These are phyloP conservation scores for Pitangus sulphuratus DNA, from an alignment of 2,797 vertebrate genomes.

Conservation along the genomic window DNA sequence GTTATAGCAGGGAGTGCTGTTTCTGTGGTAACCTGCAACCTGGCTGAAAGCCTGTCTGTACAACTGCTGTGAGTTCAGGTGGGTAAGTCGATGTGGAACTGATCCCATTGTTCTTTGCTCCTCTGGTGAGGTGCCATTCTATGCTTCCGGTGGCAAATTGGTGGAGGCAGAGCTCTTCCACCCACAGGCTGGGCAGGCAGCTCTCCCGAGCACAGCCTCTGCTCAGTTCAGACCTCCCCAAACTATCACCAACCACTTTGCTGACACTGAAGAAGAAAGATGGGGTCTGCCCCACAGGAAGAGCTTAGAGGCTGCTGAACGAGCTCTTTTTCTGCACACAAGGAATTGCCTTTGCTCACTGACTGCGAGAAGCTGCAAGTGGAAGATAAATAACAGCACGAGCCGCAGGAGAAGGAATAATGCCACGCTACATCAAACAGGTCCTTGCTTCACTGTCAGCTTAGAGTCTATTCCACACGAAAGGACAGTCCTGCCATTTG, in stretches of 20 bases:
- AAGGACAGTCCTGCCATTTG: not conserved
- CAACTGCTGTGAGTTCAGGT: not conserved
- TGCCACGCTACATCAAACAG: not conserved
- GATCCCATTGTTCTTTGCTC: not conserved
- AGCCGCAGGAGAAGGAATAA: constrained; percentile 10
- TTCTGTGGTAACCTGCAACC: constrained; percentile 27
- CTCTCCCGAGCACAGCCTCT: not conserved
- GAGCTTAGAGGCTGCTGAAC: not conserved
- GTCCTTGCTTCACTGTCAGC: constrained; percentile 12
- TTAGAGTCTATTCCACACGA: not conserved
- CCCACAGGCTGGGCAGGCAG: not conserved
- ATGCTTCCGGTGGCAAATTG: rapidly evolving
- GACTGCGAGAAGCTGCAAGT: not conserved
- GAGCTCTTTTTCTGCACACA: not conserved
- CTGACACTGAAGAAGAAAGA: not conserved
- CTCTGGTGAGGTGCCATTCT: not conserved
- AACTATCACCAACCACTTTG: rapidly evolving
- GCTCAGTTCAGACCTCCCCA: not conserved
- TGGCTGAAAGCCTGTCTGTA: not conserved
- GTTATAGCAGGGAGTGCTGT: not conserved
- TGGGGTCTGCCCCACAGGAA: not conserved
- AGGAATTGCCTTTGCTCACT: not conserved
- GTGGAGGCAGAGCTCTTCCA: not conserved
- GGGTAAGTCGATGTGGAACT: not conserved
- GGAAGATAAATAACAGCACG: constrained; percentile 26